phyloP scores from a whole-genome alignment of 2,888 invertebrate species.

The Tachina grossa region DNA sequence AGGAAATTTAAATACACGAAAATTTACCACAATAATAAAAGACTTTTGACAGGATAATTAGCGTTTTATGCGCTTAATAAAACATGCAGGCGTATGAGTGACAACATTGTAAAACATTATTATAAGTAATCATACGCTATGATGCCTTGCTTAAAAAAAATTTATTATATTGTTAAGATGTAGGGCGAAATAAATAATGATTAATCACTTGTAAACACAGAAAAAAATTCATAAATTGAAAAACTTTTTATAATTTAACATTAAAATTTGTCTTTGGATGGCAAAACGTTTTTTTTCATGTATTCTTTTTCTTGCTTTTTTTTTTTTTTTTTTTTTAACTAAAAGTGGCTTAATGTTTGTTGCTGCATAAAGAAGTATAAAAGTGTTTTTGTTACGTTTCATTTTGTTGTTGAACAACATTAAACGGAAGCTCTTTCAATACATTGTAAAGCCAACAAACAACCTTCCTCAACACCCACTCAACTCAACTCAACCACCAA shows the following conservation, averaged over 20 bases:
- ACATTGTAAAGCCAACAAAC: slow-evolving; percentile 29
- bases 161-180: neutral
- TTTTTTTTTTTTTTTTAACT: slow-evolving; percentile 1
- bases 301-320: neutral
- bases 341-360: slow-evolving; percentile 27
- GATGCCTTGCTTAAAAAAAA: neutral
- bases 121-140: slow-evolving; percentile 50
- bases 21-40: neutral
- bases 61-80: neutral
- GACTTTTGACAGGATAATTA: slow-evolving; percentile 36
- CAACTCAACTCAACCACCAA: neutral
- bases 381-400: slow-evolving; percentile 8
- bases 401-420: slow-evolving; percentile 42
- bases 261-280: slow-evolving; percentile 5
- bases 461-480: slow-evolving; percentile 46
- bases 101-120: slow-evolving; percentile 22
- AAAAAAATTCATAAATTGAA: neutral
- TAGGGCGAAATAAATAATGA: neutral
- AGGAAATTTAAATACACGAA: neutral
- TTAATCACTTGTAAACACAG: slow-evolving; percentile 8
- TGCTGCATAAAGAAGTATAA: neutral
- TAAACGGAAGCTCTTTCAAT: slow-evolving; percentile 65
- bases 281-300: neutral
- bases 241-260: neutral
- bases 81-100: slow-evolving; percentile 43